Percentiles rank a stretch among this genome's conserved stretches.
These are phyloP conservation scores for Harpagoxenus sublaevis DNA, from an alignment of 2,888 invertebrate species.

Conservation along the genomic window DNA sequence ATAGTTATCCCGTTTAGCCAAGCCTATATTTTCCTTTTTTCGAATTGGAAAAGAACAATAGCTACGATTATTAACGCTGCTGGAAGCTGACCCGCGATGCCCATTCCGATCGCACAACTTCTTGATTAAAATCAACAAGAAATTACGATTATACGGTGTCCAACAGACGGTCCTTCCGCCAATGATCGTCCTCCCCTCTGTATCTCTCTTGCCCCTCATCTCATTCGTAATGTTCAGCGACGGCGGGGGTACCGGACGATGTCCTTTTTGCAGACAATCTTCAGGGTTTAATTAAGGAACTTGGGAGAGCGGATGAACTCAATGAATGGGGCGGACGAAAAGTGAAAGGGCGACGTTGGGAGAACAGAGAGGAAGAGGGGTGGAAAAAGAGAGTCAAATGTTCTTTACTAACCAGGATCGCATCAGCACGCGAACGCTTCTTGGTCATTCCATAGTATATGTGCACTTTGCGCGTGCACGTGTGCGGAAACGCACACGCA, in stretches of 20 bases:
- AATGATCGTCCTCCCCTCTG: constrained; percentile 51
- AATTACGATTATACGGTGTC: constrained; percentile 71
- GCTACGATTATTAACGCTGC: constrained; percentile 25
- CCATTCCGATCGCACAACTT: constrained; percentile 56
- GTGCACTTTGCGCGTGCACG: constrained; percentile 6
- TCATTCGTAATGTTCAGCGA: constrained; percentile 71
- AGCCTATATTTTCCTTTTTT: background rate
- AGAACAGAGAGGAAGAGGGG: constrained; percentile 15
- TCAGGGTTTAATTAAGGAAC: constrained; percentile 86
- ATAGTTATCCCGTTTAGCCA: background rate
- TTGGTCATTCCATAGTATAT: constrained; percentile 56
- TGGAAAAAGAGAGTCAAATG: constrained; percentile 80
- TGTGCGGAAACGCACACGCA: constrained; percentile 26
- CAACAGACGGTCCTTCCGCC: constrained; percentile 67
- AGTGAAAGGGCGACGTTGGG: constrained; percentile 42
- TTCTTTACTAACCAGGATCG: constrained; percentile 70
- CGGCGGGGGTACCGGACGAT: constrained; percentile 78
- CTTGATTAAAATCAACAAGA: constrained; percentile 76
- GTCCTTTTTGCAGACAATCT: constrained; percentile 86
- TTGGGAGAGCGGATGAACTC: constrained; percentile 83
- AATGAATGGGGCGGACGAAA: constrained; percentile 81
- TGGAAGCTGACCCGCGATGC: constrained; percentile 38
- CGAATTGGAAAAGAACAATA: constrained; percentile 18
- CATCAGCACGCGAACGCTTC: constrained; percentile 24
- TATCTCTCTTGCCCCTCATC: constrained; percentile 66